Base-by-base conservation (phyloP, 2,888 invertebrate species). In the Ectemnius lituratus region DNA sequence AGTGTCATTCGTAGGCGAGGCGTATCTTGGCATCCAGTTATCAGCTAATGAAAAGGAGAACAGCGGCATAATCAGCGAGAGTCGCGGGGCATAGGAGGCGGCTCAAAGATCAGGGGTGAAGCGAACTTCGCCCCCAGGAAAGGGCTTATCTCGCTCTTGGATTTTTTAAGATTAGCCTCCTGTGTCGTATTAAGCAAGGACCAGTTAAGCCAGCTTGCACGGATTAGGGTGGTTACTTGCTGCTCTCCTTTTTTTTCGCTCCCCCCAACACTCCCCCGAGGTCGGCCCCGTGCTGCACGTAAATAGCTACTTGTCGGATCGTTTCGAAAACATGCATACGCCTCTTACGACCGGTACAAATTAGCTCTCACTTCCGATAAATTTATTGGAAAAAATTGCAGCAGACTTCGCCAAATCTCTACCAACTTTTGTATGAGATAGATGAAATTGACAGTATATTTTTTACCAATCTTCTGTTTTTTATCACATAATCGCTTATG, bases 221-320 rank as follows among this genome's bases (percentile, higher is more conserved):
- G 81, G 78, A 80, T 76, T 69, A 75, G 80, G 79, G 79, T 60
- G 70, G 62, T 75, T 64, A 66, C 57, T 69, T 63, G 62, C 62
- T 61, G 28, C 16, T 28, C 68, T 52, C 59, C 66, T 58, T 11
- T 59, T 20, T 56, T 45, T 62, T 28, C 45, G n/a, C 18, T 18
- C 63, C 62, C 62, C 45, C 67, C 75, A 37, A 72, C 73, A 73
- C 74, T 72, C 76, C 76, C 75, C 74, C 72, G 75, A 73, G 74
- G 73, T 67, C 23, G 23, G 67, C 70, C 62, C 76, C 76, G 73
- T 66, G 66, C 70, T 75, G 84, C 88, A 89, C 89, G 85, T 90
- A 89, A 90, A 90, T 90, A 89, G 89, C 90, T 90, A 90, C 89
- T 90, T 90, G 88, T 90, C 90, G 89, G 90, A 87, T 90, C 88